Conservation (phyloP, 2,888 invertebrate genomes). For the Lobophora halterata region DNA sequence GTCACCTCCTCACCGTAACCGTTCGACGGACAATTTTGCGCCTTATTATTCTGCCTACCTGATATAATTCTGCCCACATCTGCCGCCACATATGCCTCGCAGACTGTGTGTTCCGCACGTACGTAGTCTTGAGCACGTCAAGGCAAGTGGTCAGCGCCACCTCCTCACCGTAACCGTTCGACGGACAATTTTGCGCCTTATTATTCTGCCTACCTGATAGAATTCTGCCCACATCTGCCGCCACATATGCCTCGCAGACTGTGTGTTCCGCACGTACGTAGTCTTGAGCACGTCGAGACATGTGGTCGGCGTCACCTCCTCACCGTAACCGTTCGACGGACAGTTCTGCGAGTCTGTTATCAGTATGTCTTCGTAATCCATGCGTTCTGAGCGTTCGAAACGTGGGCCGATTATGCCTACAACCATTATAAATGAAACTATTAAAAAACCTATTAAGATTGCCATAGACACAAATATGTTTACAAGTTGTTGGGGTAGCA, state of each 20-base stretch:
- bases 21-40: too few species aligned
- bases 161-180: constrained; percentile 72
- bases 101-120: background rate
- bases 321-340: constrained; percentile 71
- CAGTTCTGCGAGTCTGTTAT: constrained; percentile 77
- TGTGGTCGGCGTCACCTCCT: constrained; percentile 65
- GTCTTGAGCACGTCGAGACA: constrained; percentile 67
- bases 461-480: too few species aligned
- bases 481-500: too few species aligned
- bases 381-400: constrained; percentile 71
- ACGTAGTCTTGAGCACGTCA: constrained; percentile 37
- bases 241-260: constrained; percentile 61
- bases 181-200: constrained; percentile 73
- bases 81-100: too few species aligned
- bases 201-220: too few species aligned
- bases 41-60: too few species aligned
- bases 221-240: constrained; percentile 70
- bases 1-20: too few species aligned
- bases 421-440: too few species aligned
- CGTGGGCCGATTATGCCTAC: constrained; percentile 77
- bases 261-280: constrained; percentile 63
- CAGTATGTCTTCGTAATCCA: constrained; percentile 83
- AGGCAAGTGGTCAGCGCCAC: constrained; percentile 68
- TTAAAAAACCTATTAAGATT: too few species aligned
- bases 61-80: too few species aligned